Evolutionary conservation across 2,113 vertebrate genomes (phyloP), one percentile per base, ranked within the genome.

Genomic region (Pipra filicauda): DNA sequence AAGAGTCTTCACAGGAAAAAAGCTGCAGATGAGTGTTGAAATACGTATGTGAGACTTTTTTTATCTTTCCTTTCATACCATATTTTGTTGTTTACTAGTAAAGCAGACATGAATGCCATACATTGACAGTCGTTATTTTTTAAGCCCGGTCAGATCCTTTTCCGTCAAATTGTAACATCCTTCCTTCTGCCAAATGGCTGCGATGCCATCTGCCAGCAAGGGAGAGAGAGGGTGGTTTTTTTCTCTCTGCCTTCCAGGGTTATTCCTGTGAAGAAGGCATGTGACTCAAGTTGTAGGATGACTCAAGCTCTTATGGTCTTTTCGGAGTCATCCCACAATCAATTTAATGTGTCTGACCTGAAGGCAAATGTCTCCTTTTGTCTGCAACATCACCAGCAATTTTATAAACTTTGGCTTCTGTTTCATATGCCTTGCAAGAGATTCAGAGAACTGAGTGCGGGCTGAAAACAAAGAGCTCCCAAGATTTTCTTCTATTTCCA

Each of bases 221-320:
- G 23, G 49, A 80, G 37, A 86, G 48, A 44, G 61, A 51, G 43
- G 73, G 61, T 75, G n/a, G 21, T 1, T 27, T 81, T 73, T 88
- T 83, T 33, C 28, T 81, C 59, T 91, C 39, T 77, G 31, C 71
- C 69, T 91, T 92, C 66, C n/a, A 78, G 73, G 85, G 77, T 76
- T 79, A 61, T 73, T 90, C 90, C 92, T 86, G 90, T 92, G 93
- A 91, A 96, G 69, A 92, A 90, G 69, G 26, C 80, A 92, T 78
- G 83, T 91, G 88, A 96, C 48, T 91, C 48, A 81, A 91, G 72
- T 88, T 86, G 72, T 96, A 90, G 48, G 61, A 90, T 94, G 95
- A 95, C 79, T 96, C 92, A 96, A 92, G 67, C 75, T 92, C 89
- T 91, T 95, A 74, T 74, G 74, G 85, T 72, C 74, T 78, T 94